phyloP scores from a whole-genome alignment of 2,888 invertebrate species.

The Apamea sordens region DNA sequence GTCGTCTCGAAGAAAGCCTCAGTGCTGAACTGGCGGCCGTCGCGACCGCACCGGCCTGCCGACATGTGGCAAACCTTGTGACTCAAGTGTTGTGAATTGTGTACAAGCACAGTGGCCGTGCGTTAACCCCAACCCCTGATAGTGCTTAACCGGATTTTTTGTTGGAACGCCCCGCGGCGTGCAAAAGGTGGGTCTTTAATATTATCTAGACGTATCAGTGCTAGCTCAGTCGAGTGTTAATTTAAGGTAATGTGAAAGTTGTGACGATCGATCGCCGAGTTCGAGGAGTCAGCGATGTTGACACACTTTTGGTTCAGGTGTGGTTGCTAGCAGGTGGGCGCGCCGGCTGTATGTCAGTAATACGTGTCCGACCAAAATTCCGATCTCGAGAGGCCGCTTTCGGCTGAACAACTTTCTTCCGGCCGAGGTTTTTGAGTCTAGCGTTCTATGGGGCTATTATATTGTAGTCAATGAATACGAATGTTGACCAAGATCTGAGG shows the following conservation, averaged over 20 bases:
- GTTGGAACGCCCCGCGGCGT: constrained; percentile 85
- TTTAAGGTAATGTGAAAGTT: constrained; percentile 90
- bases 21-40: constrained; percentile 89
- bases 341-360: constrained; percentile 83
- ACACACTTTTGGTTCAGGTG: constrained; percentile 90
- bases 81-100: constrained; percentile 88
- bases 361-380: constrained; percentile 88
- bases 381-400: constrained; percentile 86
- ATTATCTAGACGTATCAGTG: constrained; percentile 75
- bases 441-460: constrained; percentile 44
- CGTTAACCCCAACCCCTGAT: constrained; percentile 89
- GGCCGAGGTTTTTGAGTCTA: constrained; percentile 69
- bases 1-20: constrained; percentile 87
- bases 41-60: constrained; percentile 86
- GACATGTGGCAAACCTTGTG: constrained; percentile 86
- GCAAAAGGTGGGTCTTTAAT: constrained; percentile 82
- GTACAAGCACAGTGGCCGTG: constrained; percentile 87
- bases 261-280: constrained; percentile 85
- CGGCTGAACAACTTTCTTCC: constrained; percentile 87
- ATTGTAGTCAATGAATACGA: constrained; percentile 39
- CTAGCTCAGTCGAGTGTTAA: constrained; percentile 80
- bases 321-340: constrained; percentile 87
- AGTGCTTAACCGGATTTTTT: constrained; percentile 88
- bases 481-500: constrained; percentile 36
- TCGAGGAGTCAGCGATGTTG: constrained; percentile 86